These are phyloP conservation scores for Phlogophora meticulosa DNA, from an alignment of 2,888 invertebrate species.

Conservation along the genomic window DNA sequence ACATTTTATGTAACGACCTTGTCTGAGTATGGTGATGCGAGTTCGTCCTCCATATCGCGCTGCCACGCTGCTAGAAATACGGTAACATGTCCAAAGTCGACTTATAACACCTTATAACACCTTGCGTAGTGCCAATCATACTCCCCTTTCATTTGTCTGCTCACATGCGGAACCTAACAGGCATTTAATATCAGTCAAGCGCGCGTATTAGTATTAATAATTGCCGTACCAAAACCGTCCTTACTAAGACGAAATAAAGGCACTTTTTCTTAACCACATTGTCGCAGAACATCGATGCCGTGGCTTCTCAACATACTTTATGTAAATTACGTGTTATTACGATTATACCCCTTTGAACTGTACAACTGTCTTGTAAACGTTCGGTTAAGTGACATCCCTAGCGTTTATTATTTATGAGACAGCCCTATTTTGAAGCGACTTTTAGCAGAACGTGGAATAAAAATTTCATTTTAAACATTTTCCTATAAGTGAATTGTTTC, in stretches of 20 bases:
- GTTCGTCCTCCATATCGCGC: too few relatives aligned
- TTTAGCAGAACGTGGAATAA: slow-evolving; percentile 4
- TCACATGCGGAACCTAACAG: background rate
- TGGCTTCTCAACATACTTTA: slow-evolving; percentile 55
- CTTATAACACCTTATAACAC: too few relatives aligned
- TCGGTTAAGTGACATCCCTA: slow-evolving; percentile 21
- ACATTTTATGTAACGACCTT: too few relatives aligned
- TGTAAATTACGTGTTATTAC: slow-evolving; percentile 68
- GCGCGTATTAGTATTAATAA: background rate
- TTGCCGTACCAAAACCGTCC: background rate
- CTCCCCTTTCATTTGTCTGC: background rate
- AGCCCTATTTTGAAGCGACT: slow-evolving; percentile 8
- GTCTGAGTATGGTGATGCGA: too few relatives aligned
- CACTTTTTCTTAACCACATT: background rate
- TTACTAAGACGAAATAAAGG: background rate
- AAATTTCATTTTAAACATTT: background rate
- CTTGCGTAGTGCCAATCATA: too few relatives aligned
- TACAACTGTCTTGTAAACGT: slow-evolving; percentile 34
- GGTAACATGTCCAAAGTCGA: too few relatives aligned
- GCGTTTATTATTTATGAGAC: slow-evolving; percentile 25
- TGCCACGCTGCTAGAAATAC: too few relatives aligned
- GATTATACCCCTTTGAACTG: slow-evolving; percentile 55
- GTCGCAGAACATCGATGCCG: slow-evolving; percentile 1
- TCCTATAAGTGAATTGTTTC: rapidly evolving
- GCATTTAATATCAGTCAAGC: background rate